A percentile compares a stretch with the other conserved stretches of the same genome.
phyloP scores from a whole-genome alignment of 2,113 vertebrate species.

The Hydrochoerus hydrochaeris region DNA sequence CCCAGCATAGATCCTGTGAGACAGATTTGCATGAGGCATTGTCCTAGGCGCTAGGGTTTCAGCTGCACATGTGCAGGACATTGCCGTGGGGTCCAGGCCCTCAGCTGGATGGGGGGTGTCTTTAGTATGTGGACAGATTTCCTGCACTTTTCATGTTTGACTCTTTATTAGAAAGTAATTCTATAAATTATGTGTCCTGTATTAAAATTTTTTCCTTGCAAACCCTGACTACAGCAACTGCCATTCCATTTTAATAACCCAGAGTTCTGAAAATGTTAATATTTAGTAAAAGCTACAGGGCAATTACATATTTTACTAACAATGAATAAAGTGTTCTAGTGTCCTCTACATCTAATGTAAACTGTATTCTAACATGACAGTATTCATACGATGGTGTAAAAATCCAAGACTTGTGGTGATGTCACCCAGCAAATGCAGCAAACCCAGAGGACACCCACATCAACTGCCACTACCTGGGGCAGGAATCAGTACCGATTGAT shows the following conservation, averaged over 20 bases:
- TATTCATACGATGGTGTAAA: neutral
- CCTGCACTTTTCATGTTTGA: no score
- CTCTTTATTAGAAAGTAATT: no score
- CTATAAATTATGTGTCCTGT: no score
- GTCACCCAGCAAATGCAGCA: neutral
- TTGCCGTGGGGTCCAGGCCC: no score
- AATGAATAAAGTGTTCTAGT: neutral
- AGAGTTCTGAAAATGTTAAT: neutral
- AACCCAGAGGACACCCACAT: neutral
- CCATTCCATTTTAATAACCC: neutral
- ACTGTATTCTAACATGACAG: neutral
- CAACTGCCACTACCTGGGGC: neutral
- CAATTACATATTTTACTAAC: constrained; percentile 12
- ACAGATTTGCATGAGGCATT: no score
- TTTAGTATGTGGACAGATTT: no score
- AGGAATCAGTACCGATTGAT: neutral
- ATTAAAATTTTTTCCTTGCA: no score
- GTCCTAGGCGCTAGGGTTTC: no score
- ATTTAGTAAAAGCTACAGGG: neutral
- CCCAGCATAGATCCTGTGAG: no score
- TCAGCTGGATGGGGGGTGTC: no score
- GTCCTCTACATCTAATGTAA: neutral
- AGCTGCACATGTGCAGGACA: no score
- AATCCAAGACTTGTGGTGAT: neutral
- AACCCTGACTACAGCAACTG: no score